Evolutionary conservation across 2,888 invertebrate species (phyloP).

Genomic region (Dinocampus coccinellae): DNA sequence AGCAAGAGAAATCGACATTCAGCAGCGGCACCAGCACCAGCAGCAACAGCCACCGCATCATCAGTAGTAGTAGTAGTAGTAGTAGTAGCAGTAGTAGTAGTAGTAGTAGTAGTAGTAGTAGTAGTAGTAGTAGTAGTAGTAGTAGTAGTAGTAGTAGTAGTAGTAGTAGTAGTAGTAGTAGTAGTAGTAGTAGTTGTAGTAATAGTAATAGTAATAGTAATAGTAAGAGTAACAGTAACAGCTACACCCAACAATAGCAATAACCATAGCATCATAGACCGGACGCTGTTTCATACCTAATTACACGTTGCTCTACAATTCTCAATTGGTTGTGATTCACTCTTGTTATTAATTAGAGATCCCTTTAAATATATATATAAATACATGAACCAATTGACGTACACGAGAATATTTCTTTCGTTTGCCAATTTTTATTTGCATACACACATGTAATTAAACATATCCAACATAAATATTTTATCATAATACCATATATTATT

Average conservation of each 20-base stretch:
- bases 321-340: slow-evolving; percentile 44
- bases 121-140: no score
- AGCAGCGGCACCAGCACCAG: not conserved
- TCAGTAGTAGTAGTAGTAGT: no score
- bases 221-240: no score
- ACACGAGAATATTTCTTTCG: no score
- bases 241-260: not conserved
- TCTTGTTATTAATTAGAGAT: slow-evolving; percentile 38
- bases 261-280: slow-evolving; percentile 1
- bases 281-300: slow-evolving; percentile 16
- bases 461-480: not conserved
- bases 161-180: no score
- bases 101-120: no score
- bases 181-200: no score
- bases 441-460: not conserved
- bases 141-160: no score
- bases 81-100: no score
- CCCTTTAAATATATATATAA: not conserved
- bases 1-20: slow-evolving; percentile 36
- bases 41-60: no score
- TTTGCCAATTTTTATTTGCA: no score
- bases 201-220: no score
- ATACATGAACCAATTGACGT: not conserved
- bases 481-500: not conserved
- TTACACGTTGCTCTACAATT: slow-evolving; percentile 26